Base-by-base conservation (phyloP, 2,797 vertebrate genomes). In the Coendou prehensilis region DNA sequence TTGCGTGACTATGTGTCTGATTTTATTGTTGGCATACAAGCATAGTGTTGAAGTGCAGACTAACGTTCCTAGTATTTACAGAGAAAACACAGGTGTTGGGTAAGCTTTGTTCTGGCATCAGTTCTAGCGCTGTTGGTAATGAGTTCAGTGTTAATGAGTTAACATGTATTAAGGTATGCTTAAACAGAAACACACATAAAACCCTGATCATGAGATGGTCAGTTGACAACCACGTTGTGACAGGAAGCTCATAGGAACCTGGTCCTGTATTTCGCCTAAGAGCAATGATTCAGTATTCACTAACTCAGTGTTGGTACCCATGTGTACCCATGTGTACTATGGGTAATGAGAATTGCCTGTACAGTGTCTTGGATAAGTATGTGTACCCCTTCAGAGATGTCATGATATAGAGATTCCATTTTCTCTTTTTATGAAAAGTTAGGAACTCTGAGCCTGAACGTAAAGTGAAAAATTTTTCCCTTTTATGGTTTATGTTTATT, bases 351-450 rank as follows among this genome's bases (percentile, higher is more conserved):
- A 93, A 52, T 28, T 52, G 0, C 20, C 78, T 20, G 9, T 47
- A 9, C 30, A 22, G 50, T 52, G 6, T 78, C 81, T 87, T 76
- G n/a, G 13, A 37, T 89, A 61, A 52, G 79, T 87, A 41, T 56
- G 64, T 30, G 45, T 14, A 56, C 37, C 52, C 59, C 45, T 94
- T 87, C 33, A 81, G 37, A 76, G 41, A 85, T 47, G 50, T 18
- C 33, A 63, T 47, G 28, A 50, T 79, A 61, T 9, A 95, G 45
- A n/a, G 7, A 59, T 4, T 61, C 41, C 4, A 78, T 57, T 92
- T 92, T 57, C 37, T 91, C 67, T 84, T 50, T 75, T 79, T 37
- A 83, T 95, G 56, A 75, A 89, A 86, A 26, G 7, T 67, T n/a
- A 64, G 33, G 56, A 85, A 76, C 17, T 56, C 28, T 63, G 30